These are phyloP conservation scores for Mesodorylaimus sp. DNA, from an alignment of 2,888 invertebrate species.

Conservation along the genomic window DNA sequence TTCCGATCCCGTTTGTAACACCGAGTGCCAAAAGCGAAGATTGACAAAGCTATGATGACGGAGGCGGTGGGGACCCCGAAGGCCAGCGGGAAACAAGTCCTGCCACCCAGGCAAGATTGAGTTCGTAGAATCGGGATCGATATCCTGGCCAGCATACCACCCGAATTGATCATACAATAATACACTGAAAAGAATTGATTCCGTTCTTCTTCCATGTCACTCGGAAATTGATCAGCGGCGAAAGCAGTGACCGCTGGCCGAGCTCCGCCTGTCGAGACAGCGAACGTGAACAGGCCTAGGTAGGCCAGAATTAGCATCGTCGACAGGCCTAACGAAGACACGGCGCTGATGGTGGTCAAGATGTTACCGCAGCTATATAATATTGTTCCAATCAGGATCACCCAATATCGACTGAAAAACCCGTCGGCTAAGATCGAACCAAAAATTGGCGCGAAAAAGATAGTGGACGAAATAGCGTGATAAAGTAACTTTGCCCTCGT, in stretches of 20 bases:
- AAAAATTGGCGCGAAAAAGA: slow-evolving; percentile 68
- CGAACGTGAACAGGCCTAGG: slow-evolving; percentile 52
- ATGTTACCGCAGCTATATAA: no score
- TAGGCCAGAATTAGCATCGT: slow-evolving; percentile 28
- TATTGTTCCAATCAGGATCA: no score
- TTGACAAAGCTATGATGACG: slow-evolving; percentile 19
- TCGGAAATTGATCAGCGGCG: slow-evolving; percentile 72
- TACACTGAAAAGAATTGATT: background rate
- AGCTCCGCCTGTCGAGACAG: slow-evolving; percentile 77
- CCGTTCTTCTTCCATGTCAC: background rate
- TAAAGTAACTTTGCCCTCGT: slow-evolving; percentile 65
- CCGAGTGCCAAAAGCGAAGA: slow-evolving; percentile 22
- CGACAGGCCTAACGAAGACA: background rate
- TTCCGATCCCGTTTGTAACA: slow-evolving; percentile 16
- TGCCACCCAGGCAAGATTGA: slow-evolving; percentile 26
- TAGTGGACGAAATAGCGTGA: slow-evolving; percentile 71
- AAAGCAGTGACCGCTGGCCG: slow-evolving; percentile 87
- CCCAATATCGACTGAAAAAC: slow-evolving; percentile 30
- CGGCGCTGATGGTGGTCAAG: background rate
- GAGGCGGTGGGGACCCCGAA: slow-evolving; percentile 22
- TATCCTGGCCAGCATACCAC: no score
- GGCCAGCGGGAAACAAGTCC: slow-evolving; percentile 27
- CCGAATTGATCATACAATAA: background rate
- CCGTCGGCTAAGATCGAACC: slow-evolving; percentile 90
- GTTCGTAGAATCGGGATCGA: no score